Conservation (phyloP, 2,113 vertebrate genomes). For the Osmerus mordax region DNA sequence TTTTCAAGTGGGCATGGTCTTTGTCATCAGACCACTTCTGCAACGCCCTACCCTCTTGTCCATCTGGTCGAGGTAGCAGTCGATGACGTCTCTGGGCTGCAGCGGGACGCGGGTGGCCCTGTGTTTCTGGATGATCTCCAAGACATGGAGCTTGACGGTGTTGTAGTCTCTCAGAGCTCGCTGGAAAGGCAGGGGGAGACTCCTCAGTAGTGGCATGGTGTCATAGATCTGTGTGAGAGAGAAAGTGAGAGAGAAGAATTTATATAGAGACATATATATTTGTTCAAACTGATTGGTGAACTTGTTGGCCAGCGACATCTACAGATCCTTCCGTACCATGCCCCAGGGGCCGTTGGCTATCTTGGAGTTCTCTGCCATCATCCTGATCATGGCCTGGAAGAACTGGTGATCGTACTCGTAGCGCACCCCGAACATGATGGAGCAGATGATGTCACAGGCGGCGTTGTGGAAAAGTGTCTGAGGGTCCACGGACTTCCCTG, state of each 20-base stretch:
- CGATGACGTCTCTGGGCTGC: slow-evolving; percentile 47
- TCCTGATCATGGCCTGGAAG: slow-evolving; percentile 49
- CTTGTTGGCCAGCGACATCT: too few species aligned
- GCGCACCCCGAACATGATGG: slow-evolving; percentile 62
- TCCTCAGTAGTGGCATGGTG: slow-evolving; percentile 27
- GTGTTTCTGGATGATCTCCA: slow-evolving; percentile 30
- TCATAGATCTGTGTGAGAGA: slow-evolving; percentile 36
- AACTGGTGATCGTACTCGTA: slow-evolving; percentile 60
- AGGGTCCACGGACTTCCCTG: slow-evolving; percentile 40
- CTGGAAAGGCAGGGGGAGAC: slow-evolving; percentile 46
- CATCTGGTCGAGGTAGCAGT: slow-evolving; percentile 58
- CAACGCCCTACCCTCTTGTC: slow-evolving; percentile 23
- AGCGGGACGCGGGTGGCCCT: slow-evolving; percentile 33
- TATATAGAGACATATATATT: too few species aligned
- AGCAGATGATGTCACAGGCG: slow-evolving; percentile 68
- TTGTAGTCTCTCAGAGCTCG: slow-evolving; percentile 20
- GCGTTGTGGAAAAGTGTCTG: slow-evolving; percentile 57
- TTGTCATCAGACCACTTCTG: too few species aligned
- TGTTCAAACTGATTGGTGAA: not conserved
- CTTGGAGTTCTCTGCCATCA: slow-evolving; percentile 15
- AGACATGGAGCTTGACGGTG: slow-evolving; percentile 11
- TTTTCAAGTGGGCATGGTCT: not conserved
- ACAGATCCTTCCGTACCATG: slow-evolving; percentile 32
- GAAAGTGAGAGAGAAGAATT: not conserved
- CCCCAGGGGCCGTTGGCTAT: slow-evolving; percentile 45